A percentile compares a stretch with the other conserved stretches of the same genome.
These are phyloP conservation scores for Macropis europaea DNA, from an alignment of 2,888 invertebrate genomes.

Conservation along the genomic window DNA sequence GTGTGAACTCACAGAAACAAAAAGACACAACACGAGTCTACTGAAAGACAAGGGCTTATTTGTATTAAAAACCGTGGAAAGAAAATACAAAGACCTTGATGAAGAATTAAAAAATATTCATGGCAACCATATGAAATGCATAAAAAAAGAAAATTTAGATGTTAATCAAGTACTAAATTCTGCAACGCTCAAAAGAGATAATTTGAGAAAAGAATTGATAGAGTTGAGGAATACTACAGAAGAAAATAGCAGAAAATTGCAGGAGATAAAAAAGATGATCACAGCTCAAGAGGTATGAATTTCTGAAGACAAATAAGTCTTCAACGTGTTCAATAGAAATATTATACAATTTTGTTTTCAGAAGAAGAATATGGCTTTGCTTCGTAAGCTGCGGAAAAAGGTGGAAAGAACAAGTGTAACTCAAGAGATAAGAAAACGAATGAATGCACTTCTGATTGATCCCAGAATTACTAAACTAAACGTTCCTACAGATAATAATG, in stretches of 20 bases:
- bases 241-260: slow-evolving; percentile 29
- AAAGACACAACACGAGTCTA: slow-evolving; percentile 26
- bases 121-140: slow-evolving; percentile 28
- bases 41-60: slow-evolving; percentile 46
- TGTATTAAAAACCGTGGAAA: slow-evolving; percentile 37
- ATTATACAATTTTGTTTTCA: slow-evolving; percentile 20
- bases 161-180: slow-evolving; percentile 10
- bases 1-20: slow-evolving; percentile 30
- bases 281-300: slow-evolving; percentile 40
- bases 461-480: background rate
- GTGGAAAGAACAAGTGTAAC: slow-evolving; percentile 20
- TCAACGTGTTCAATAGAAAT: background rate
- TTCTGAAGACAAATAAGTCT: background rate
- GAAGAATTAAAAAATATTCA: slow-evolving; percentile 47
- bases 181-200: slow-evolving; percentile 10
- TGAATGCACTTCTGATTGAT: slow-evolving; percentile 24
- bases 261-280: slow-evolving; percentile 26
- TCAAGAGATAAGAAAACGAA: slow-evolving; percentile 7
- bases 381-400: slow-evolving; percentile 34
- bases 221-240: slow-evolving; percentile 17
- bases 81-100: slow-evolving; percentile 14
- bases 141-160: background rate
- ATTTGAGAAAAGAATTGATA: slow-evolving; percentile 26
- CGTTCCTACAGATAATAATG: background rate
- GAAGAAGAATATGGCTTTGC: slow-evolving; percentile 52